These are phyloP conservation scores for Rhinolophus sinicus DNA, from an alignment of 2,113 vertebrate species.

Conservation along the genomic window DNA sequence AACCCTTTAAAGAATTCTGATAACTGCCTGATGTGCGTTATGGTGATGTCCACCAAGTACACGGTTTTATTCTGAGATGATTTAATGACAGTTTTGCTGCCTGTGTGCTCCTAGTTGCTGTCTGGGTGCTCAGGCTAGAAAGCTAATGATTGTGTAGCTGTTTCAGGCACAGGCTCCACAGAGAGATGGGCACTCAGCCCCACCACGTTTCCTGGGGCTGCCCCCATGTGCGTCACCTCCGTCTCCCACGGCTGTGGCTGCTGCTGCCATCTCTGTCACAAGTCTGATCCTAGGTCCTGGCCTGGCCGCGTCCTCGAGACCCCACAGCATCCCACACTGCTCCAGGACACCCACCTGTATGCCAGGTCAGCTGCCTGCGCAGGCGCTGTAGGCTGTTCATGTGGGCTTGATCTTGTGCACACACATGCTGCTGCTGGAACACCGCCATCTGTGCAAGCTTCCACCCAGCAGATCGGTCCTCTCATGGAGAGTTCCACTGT, in stretches of 20 bases:
- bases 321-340: accelerated
- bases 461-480: accelerated
- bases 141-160: no score
- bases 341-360: accelerated
- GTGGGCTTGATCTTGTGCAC: accelerated
- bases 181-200: not conserved
- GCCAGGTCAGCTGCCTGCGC: accelerated
- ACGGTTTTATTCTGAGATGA: no score
- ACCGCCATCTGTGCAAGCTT: accelerated
- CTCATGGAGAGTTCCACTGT: accelerated
- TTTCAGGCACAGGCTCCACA: accelerated
- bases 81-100: not conserved
- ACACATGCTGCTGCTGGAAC: accelerated
- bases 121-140: not conserved
- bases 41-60: accelerated
- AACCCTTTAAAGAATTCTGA: not conserved
- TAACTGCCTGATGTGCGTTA: no score
- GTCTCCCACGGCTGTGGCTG: no score
- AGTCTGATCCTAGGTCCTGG: no score
- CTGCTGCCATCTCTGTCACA: not conserved
- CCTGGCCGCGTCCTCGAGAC: accelerated
- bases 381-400: accelerated
- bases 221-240: accelerated
- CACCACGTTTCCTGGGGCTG: accelerated
- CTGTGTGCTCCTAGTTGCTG: not conserved